Evolutionary conservation across 2,888 invertebrate species (phyloP).

Genomic region (Apamea anceps): DNA sequence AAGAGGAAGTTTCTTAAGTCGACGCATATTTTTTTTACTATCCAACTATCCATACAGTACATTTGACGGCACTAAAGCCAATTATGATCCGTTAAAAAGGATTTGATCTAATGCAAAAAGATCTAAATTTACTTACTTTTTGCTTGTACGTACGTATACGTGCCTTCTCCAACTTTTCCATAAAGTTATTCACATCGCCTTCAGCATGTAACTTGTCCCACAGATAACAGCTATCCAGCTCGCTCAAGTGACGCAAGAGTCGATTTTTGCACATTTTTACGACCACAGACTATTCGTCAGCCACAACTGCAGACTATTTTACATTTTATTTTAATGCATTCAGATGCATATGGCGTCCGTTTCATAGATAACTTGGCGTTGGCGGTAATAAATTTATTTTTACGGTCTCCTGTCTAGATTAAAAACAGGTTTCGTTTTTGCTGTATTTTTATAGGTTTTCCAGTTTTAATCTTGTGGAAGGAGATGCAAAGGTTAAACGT

Average conservation of each 20-base stretch:
- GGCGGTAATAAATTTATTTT: conserved; percentile 41
- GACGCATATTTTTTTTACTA: too few relatives aligned
- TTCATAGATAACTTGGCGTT: conserved; percentile 18
- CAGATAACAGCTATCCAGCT: conserved; percentile 56
- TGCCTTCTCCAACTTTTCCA: background rate
- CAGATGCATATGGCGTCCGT: conserved; percentile 58
- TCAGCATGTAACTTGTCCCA: conserved; percentile 55
- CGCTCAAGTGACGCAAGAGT: conserved; percentile 79
- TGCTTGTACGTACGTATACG: background rate
- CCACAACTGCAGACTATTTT: conserved; percentile 45
- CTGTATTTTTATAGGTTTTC: conserved; percentile 14
- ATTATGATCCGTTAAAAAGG: background rate
- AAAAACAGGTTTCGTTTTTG: conserved; percentile 23
- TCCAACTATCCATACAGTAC: too few relatives aligned
- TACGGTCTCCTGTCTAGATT: conserved; percentile 18
- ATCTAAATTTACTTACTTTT: background rate
- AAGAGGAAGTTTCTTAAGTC: too few relatives aligned
- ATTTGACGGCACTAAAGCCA: too few relatives aligned
- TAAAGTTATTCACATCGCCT: conserved; percentile 1
- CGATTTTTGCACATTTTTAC: conserved; percentile 83
- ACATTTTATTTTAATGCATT: conserved; percentile 59
- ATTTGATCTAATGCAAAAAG: background rate
- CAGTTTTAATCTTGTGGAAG: conserved; percentile 6
- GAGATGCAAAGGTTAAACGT: conserved; percentile 7
- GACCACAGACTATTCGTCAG: conserved; percentile 71